Base-by-base conservation (phyloP, 2,113 vertebrate species). In the Poeciliopsis turrubarensis region DNA sequence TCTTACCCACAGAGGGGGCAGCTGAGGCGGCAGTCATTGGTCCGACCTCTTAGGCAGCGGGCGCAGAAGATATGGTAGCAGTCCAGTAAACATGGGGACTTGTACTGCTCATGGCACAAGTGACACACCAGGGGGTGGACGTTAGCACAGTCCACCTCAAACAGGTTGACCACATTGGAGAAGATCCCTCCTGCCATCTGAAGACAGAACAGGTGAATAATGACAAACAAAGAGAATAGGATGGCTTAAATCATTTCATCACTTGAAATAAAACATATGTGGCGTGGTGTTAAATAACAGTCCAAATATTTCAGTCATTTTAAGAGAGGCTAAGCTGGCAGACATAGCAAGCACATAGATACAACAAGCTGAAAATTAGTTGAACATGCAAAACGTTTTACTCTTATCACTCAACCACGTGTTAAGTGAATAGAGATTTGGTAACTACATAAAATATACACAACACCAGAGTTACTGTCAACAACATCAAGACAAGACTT, bases 21-120 rank as follows among this genome's bases (percentile, higher is more conserved):
- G 29, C 84, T 79, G 85, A 98, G 95, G 62, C 92, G 94, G 70
- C 93, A 91, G 0, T 96, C 95, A 1, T 80, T 69, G 63, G 95
- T 94, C 0, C 95, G 94, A 64, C 96, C 96, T 1, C 94, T 92
- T 78, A 98, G 90, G 86, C 97, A 98, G 90, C 93, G 95, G 72
- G 96, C 95, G 0, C 97, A 97, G 93, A 96, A 96, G 89, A 96
- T 94, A 90, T 98, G 97, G 92, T 97, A 98, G 82, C 97, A 98
- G 86, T 98, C 97, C 68, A 98, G 89, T 83, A 98, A 93, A 87
- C 97, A 97, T 0, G 96, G 96, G 17, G 94, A 94, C 84, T 96
- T 94, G 78, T 96, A 97, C 82, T 96, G 96, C 75, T 95, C 92
- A 0, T 95, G 96, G 90, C 97, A 99, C 70, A 98, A 94, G 68